Percentiles rank a stretch among this genome's conserved stretches.
Conservation (phyloP, 2,888 invertebrate species). For the Dyspetes luteomarginatus region DNA sequence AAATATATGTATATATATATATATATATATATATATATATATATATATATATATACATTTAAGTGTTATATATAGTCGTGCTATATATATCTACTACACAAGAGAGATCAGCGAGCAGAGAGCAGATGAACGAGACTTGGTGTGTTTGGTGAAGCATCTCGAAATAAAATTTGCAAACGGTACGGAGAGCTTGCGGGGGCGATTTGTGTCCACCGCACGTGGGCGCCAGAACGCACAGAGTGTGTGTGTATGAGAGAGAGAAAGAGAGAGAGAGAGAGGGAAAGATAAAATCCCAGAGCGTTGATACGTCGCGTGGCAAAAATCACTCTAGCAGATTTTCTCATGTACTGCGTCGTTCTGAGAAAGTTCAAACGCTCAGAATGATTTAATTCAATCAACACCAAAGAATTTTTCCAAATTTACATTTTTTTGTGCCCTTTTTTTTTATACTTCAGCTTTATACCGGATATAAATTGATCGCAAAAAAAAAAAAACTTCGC, state of each 20-base stretch:
- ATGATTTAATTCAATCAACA: neutral
- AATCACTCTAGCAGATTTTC: neutral
- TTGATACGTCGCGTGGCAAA: neutral
- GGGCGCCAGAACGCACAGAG: neutral
- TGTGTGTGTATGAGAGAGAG: neutral
- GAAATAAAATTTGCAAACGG: constrained; percentile 27
- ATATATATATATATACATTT: neutral
- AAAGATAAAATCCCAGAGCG: neutral
- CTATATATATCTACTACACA: neutral
- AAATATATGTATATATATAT: neutral
- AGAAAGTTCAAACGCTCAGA: neutral
- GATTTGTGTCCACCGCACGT: constrained; percentile 3
- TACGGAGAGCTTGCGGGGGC: neutral
- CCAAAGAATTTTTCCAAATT: neutral
- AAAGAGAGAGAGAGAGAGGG: neutral
- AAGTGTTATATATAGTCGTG: constrained; percentile 3
- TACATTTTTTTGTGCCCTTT: neutral
- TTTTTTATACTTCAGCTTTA: neutral
- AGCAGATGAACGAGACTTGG: constrained; percentile 17
- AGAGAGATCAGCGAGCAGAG: neutral
- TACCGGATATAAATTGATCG: neutral
- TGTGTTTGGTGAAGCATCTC: neutral
- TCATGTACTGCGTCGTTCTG: neutral
- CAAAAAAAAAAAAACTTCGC: neutral
- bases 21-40: neutral